phyloP scores from a whole-genome alignment of 2,113 vertebrate genomes.

The Ovis canadensis region DNA sequence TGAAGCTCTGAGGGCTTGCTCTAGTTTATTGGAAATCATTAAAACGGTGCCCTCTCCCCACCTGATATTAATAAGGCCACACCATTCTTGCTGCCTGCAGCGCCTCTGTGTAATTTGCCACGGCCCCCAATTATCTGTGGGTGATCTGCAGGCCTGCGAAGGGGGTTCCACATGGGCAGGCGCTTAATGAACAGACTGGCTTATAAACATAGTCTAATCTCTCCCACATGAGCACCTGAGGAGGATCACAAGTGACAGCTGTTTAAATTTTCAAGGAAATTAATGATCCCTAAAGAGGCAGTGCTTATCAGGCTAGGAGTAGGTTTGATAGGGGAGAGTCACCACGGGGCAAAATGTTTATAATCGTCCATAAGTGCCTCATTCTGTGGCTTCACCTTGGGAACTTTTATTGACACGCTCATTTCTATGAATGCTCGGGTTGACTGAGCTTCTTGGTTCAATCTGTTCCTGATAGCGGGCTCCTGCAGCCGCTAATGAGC shows the following conservation, averaged over 20 bases:
- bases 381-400: slow-evolving; percentile 73
- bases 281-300: slow-evolving; percentile 86
- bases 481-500: slow-evolving; percentile 77
- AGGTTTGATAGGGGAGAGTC: slow-evolving; percentile 79
- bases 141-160: slow-evolving; percentile 76
- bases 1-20: slow-evolving; percentile 28
- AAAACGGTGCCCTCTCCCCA: slow-evolving; percentile 69
- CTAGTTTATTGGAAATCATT: slow-evolving; percentile 75
- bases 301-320: slow-evolving; percentile 81
- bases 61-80: slow-evolving; percentile 82
- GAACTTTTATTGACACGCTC: slow-evolving; percentile 77
- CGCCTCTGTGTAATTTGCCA: slow-evolving; percentile 77
- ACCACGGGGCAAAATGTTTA: slow-evolving; percentile 82
- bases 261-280: slow-evolving; percentile 87
- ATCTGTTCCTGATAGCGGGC: slow-evolving; percentile 74
- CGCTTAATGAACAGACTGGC: slow-evolving; percentile 83
- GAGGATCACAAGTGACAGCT: slow-evolving; percentile 86
- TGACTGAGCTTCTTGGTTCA: slow-evolving; percentile 74
- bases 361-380: slow-evolving; percentile 80
- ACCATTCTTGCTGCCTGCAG: slow-evolving; percentile 77
- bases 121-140: slow-evolving; percentile 84
- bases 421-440: slow-evolving; percentile 75
- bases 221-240: slow-evolving; percentile 87
- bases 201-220: slow-evolving; percentile 88
- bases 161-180: slow-evolving; percentile 81